Base-by-base conservation (phyloP, 92 coral and sea anemone species). In the Porites divaricata region DNA sequence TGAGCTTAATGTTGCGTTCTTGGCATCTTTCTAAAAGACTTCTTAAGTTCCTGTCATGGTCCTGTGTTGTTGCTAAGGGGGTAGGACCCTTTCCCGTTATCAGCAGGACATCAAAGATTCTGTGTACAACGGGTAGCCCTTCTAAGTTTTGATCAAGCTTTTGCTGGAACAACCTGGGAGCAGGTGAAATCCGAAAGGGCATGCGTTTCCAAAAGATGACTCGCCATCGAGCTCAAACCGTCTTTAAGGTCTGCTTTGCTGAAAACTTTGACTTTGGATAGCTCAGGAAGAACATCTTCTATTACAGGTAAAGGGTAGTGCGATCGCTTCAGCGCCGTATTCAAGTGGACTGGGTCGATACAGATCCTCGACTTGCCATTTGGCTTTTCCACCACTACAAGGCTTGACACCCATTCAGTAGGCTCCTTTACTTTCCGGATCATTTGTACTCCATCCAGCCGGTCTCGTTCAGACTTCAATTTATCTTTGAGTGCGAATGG, bases 51-150 rank as follows among this genome's bases (percentile, higher is more conserved):
- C 58, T 72, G 45, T 90, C 87, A 19, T 82, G 67, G 63, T 82
- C 85, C 20, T 50, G 56, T 17, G 76, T 50, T 23, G 90, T 85
- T 64, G 76, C 87, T 54, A 15, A 48, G 59, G 74, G 28, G 77
- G 80, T 86, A 26, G 59, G 45, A 48, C 90, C 85, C 51, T 86
- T 81, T 20, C 84, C 84, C 2, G 93, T 85, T 23, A 86, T 85
- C 72, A 81, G 89, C 70, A 89, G 80, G 83, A 80, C 86, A 20
- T 89, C 87, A 26, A 78, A 81, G 41, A 89, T 74, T 72, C 71
- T 74, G 92, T 63, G 72, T 50, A 80, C 78, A 17, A 87, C 89
- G 50, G 76, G 58, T 70, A 89, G 82, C 5, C 80, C 86, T 76
- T 76, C 91, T 61, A 88, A 66, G 19, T 67, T 82, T 54, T 88